These are phyloP conservation scores for Halocynthia roretzi DNA, from an alignment of 23 tunicate genomes.

Conservation along the genomic window DNA sequence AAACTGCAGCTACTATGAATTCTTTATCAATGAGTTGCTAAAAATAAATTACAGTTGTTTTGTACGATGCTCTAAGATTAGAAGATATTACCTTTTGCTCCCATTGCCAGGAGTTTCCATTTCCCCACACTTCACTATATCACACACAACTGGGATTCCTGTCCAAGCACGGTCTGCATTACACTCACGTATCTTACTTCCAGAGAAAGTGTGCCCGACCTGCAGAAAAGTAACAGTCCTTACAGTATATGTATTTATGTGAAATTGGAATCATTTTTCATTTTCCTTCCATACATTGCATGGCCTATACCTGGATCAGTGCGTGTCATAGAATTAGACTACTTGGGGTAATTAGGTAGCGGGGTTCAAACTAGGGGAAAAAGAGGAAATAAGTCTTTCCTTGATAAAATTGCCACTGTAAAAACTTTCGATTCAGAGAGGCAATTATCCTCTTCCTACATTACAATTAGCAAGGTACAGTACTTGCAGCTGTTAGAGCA, in stretches of 20 bases:
- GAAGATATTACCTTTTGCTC: slow-evolving; percentile 36
- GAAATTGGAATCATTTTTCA: not conserved
- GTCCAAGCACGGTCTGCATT: slow-evolving; percentile 59
- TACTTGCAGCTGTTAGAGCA: no score
- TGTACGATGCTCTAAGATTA: slow-evolving; percentile 1
- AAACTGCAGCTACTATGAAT: not conserved
- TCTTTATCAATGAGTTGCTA: not conserved
- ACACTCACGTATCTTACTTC: slow-evolving; percentile 54
- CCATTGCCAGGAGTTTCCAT: slow-evolving; percentile 59
- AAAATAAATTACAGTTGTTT: not conserved
- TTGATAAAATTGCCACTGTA: no score
- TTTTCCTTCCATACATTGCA: not conserved
- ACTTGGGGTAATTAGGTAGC: no score
- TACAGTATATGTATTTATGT: not conserved
- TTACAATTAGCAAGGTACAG: no score
- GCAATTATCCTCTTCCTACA: no score
- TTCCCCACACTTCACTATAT: slow-evolving; percentile 52
- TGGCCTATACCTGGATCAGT: no score
- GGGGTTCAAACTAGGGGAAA: no score
- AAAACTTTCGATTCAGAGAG: no score
- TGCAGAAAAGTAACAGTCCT: slow-evolving; percentile 12
- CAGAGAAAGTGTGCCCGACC: slow-evolving; percentile 69
- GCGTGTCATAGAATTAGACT: no score
- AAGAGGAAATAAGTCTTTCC: no score
- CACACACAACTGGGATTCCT: slow-evolving; percentile 49